These are phyloP conservation scores for Brachystomella parvula DNA, from an alignment of 1,140 invertebrate species.

Conservation along the genomic window DNA sequence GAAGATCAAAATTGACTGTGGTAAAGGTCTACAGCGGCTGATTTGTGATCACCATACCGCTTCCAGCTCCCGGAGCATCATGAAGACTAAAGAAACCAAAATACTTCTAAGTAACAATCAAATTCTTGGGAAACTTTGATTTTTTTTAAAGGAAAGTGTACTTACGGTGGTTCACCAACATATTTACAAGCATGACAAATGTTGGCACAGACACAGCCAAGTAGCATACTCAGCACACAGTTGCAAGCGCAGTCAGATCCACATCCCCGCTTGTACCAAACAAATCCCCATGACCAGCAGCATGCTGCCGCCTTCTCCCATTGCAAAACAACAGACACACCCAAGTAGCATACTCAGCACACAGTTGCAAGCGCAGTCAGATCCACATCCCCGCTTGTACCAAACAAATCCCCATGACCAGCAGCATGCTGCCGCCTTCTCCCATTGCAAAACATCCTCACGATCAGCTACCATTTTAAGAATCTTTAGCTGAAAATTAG, in stretches of 20 bases:
- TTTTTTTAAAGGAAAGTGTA: not conserved
- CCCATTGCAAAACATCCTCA: slow-evolving; percentile 14
- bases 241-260: slow-evolving; percentile 12
- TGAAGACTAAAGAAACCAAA: slow-evolving; percentile 1
- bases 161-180: slow-evolving; percentile 20
- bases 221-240: slow-evolving; percentile 1
- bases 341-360: slow-evolving; percentile 10
- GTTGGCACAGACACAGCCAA: slow-evolving; percentile 16
- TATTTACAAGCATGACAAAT: slow-evolving; percentile 22
- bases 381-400: slow-evolving; percentile 17
- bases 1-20: not conserved
- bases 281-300: slow-evolving; percentile 17
- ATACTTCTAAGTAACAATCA: not conserved
- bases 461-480: too few relatives aligned
- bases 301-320: slow-evolving; percentile 20
- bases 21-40: not conserved
- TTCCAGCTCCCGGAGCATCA: slow-evolving; percentile 1
- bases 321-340: slow-evolving; percentile 8
- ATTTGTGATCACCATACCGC: not conserved
- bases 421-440: slow-evolving; percentile 18
- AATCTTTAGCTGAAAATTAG: too few relatives aligned
- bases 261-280: slow-evolving; percentile 17
- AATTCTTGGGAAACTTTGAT: not conserved
- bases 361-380: slow-evolving; percentile 6
- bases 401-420: slow-evolving; percentile 17